Conservation (phyloP, 2,797 vertebrate species). For the Parotocinclus haroldoi region DNA sequence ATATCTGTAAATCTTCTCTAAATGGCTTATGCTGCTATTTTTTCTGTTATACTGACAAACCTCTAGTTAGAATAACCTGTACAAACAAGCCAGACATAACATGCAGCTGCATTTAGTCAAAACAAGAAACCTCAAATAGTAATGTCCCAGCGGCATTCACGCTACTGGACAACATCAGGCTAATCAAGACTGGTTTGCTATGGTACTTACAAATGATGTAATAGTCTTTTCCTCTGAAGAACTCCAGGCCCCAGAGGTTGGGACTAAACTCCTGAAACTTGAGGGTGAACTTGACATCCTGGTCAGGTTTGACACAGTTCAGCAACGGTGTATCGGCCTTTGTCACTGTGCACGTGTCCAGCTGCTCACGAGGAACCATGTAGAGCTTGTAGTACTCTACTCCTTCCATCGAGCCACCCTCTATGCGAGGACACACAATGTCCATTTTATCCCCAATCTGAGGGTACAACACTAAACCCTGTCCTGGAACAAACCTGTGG, state of each 20-base stretch:
- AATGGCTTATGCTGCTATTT: no score
- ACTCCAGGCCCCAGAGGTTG: constrained; percentile 96
- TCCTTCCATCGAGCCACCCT: constrained; percentile 81
- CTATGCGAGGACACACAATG: constrained; percentile 97
- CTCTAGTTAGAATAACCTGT: no score
- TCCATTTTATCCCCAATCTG: constrained; percentile 99
- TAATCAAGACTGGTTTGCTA: neutral
- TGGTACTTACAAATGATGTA: constrained; percentile 97
- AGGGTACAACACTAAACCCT: constrained; percentile 95
- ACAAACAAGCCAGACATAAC: neutral
- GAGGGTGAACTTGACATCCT: constrained; percentile 98
- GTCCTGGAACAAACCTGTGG: constrained; percentile 89
- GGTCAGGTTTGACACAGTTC: constrained; percentile 95
- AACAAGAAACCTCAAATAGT: neutral
- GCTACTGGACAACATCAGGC: no score
- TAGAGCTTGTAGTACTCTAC: constrained; percentile 98
- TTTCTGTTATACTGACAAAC: no score
- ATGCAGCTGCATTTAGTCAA: neutral
- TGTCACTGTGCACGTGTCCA: constrained; percentile 94
- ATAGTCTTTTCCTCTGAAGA: constrained; percentile 94
- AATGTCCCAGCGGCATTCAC: neutral
- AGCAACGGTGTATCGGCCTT: constrained; percentile 94
- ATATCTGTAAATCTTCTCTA: no score
- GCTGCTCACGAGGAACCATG: constrained; percentile 94
- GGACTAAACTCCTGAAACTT: constrained; percentile 99